Evolutionary conservation across 2,113 vertebrate species (phyloP).

Genomic region (Nyctibius bracteatus): DNA sequence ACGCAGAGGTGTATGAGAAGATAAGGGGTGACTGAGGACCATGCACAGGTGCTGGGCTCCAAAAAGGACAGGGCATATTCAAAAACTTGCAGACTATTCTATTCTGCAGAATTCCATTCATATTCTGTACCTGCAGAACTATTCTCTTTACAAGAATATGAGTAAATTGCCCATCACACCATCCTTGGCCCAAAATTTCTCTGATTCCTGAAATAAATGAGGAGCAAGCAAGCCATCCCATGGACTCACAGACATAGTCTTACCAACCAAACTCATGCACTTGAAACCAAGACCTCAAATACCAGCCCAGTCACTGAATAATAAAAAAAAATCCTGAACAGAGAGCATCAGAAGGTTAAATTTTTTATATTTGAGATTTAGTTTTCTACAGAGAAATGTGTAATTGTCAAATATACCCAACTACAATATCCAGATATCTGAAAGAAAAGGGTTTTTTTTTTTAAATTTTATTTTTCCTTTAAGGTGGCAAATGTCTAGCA

Average conservation of each 20-base stretch:
- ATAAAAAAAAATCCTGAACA: neutral
- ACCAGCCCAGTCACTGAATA: neutral
- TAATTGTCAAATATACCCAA: neutral
- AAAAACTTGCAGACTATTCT: neutral
- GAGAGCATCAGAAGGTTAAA: neutral
- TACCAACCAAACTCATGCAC: neutral
- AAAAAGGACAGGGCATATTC: neutral
- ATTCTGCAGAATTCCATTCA: neutral
- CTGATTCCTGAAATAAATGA: neutral
- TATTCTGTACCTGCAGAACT: neutral
- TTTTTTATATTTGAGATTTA: neutral
- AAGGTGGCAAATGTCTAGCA: neutral
- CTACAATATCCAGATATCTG: neutral
- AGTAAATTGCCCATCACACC: neutral
- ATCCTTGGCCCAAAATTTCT: neutral
- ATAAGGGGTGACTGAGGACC: neutral
- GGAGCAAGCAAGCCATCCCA: neutral
- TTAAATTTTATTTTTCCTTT: neutral
- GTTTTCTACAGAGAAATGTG: neutral
- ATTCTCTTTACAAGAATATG: neutral
- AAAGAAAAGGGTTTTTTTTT: neutral
- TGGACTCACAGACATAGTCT: neutral
- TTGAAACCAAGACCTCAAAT: neutral
- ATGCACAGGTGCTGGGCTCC: fast-evolving
- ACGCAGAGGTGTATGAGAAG: neutral